Evolutionary conservation across 2,113 vertebrate species (phyloP).

Genomic region (Zingel zingel): DNA sequence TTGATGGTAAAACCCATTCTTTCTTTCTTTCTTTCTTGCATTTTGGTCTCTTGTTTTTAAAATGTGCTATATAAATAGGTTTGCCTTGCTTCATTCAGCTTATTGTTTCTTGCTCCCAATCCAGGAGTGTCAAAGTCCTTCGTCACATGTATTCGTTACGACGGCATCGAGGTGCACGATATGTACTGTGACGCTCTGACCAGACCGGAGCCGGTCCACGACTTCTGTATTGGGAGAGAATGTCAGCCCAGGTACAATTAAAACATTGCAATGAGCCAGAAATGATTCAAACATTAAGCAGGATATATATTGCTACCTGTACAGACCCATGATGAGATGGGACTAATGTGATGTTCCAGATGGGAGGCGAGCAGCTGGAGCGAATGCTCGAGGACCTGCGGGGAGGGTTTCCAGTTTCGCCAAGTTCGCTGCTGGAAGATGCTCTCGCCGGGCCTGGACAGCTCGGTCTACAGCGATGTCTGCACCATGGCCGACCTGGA

Average conservation of each 20-base stretch:
- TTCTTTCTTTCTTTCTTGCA: neutral
- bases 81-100: neutral
- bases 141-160: slow-evolving; percentile 95
- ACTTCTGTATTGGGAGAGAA: slow-evolving; percentile 96
- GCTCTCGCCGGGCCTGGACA: slow-evolving; percentile 96
- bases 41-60: neutral
- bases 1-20: neutral
- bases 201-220: slow-evolving; percentile 94
- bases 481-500: slow-evolving; percentile 92
- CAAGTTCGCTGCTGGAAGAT: slow-evolving; percentile 99
- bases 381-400: slow-evolving; percentile 96
- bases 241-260: slow-evolving; percentile 92
- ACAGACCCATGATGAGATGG: neutral
- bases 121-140: slow-evolving; percentile 93
- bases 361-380: slow-evolving; percentile 99
- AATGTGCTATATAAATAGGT: neutral
- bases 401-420: slow-evolving; percentile 95
- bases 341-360: slow-evolving; percentile 71
- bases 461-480: slow-evolving; percentile 96
- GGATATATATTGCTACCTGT: neutral
- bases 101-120: neutral
- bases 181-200: slow-evolving; percentile 94
- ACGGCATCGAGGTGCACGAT: slow-evolving; percentile 95
- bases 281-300: too few relatives aligned
- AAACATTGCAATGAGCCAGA: neutral